Evolutionary conservation across 2,888 invertebrate species (phyloP), one percentile per base, ranked within the genome.

Genomic region (Argyra leucocephala): DNA sequence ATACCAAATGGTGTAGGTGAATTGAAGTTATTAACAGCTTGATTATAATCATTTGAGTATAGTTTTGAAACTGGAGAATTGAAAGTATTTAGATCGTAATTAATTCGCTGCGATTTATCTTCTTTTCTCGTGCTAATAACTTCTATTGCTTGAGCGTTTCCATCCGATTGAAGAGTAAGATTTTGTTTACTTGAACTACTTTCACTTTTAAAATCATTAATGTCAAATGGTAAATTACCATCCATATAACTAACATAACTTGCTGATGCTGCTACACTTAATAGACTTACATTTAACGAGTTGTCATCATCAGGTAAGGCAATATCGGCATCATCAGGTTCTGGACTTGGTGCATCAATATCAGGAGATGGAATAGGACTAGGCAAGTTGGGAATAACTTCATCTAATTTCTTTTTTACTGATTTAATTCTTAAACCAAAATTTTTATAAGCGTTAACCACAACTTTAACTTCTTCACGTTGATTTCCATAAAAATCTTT

Each of bases 361-460:
- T 87, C 86, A 3, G 85, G 82, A 15, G 81, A 81, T 36, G 84
- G 83, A 70, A 84, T 80, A 0, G 87, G 87, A 66, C 88, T 85
- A 68, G 85, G 83, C 66, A 96, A 78, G 9, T 86, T 86, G 22
- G 88, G 86, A 70, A 87, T 84, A 67, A 92, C 81, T 72, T 95
- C 94, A 71, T 92, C 92, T 22, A 96, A 79, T 75, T 92, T 93
- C 64, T 89, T 88, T 76, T 94, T 91, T 63, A 96, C 83, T 64
- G 87, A 86, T 73, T 92, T 89, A 1, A 97, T 93, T 67, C 95
- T 84, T 18, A 88, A 86, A 0, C 93, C 94, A 81, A 96, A 97
- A 77, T 92, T 94, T 80, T 91, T 92, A 76, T 96, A 97, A 2
- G 97, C 96, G 84, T 92, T 94, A 67, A 92, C 91, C 26, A 97